These are phyloP conservation scores for Wiebesia pumilae DNA, from an alignment of 1,140 invertebrate species.

Conservation along the genomic window DNA sequence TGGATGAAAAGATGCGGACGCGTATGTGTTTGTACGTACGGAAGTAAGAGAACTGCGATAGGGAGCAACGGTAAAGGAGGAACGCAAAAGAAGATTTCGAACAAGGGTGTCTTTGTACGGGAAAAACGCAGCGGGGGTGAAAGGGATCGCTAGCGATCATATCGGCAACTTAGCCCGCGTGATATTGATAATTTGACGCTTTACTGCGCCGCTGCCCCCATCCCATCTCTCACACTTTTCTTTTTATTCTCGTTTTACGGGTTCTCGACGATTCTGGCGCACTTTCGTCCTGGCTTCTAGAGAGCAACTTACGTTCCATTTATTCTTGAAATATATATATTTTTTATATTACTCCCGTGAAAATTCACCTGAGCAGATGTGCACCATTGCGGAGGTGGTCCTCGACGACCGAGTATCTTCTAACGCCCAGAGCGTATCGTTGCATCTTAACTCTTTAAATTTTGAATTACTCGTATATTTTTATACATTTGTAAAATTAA, in stretches of 20 bases:
- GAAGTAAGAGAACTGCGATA: constrained; percentile 3
- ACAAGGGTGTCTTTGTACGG: not conserved
- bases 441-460: not conserved
- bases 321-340: not conserved
- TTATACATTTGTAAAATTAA: not conserved
- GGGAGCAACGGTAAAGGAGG: too few species aligned
- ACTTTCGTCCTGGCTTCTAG: not conserved
- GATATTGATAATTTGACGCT: constrained; percentile 46
- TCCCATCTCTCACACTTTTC: not conserved
- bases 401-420: not conserved
- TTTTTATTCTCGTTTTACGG: constrained; percentile 12
- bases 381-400: not conserved
- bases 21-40: not conserved
- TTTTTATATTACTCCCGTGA: constrained; percentile 11
- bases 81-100: not conserved
- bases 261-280: not conserved
- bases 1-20: constrained; percentile 14
- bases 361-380: not conserved
- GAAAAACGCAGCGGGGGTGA: not conserved
- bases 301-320: not conserved
- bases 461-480: not conserved
- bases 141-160: not conserved
- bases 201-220: not conserved
- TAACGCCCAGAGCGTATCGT: too few species aligned
- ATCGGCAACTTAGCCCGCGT: constrained; percentile 2